Percentiles rank a stretch among this genome's conserved stretches.
Conservation (phyloP, 1,140 invertebrate species). For the Bombus huntii region DNA sequence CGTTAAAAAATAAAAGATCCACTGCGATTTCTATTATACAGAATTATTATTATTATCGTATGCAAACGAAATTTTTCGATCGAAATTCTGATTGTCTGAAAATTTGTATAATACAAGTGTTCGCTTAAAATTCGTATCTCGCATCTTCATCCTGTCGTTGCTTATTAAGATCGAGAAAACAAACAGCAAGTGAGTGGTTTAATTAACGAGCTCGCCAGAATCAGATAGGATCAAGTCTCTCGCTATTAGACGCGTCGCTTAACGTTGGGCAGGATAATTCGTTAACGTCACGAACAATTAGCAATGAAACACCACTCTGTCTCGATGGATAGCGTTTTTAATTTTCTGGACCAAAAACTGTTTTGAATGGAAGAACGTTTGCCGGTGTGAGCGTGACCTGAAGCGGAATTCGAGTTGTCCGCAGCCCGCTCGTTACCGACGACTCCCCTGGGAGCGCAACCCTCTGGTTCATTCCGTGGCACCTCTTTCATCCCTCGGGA, state of each 20-base stretch:
- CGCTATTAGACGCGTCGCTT: neutral
- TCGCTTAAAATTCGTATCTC: neutral
- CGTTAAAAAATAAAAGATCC: neutral
- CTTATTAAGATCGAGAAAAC: neutral
- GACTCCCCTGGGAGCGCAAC: neutral
- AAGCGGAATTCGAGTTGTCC: conserved; percentile 1
- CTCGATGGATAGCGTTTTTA: neutral
- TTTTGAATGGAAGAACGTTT: neutral
- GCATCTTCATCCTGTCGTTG: no score
- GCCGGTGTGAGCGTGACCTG: neutral
- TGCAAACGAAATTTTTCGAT: neutral
- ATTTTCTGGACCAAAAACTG: neutral
- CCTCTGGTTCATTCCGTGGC: neutral
- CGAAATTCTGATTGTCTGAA: neutral
- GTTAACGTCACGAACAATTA: conserved; percentile 14
- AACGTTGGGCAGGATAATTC: neutral
- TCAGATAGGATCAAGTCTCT: neutral
- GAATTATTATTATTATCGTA: neutral
- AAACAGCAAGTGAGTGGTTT: neutral
- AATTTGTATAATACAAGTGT: neutral
- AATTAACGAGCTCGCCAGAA: neutral
- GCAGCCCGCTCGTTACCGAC: neutral
- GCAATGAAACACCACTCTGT: neutral
- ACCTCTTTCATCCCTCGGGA: conserved; percentile 8
- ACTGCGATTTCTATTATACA: neutral